Percentiles rank a stretch among this genome's conserved stretches.
These are phyloP conservation scores for Apus apus DNA, from an alignment of 2,113 vertebrate genomes.

Conservation along the genomic window DNA sequence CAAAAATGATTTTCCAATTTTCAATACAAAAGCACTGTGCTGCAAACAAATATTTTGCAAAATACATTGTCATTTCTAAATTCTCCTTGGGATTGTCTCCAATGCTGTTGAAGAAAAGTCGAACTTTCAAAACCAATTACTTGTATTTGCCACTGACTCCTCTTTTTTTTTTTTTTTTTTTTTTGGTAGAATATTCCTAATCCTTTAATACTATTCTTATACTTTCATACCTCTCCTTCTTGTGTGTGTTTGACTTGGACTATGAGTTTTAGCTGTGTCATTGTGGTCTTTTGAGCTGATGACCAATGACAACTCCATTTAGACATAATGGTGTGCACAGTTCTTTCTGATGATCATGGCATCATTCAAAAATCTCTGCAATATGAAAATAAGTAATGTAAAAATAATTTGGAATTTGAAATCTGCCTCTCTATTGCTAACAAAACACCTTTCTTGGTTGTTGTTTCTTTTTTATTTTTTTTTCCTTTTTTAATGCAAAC, in stretches of 20 bases:
- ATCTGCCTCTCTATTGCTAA: background rate
- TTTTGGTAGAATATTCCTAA: background rate
- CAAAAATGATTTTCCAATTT: background rate
- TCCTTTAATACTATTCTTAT: background rate
- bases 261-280: background rate
- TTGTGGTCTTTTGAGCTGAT: background rate
- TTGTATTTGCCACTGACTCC: background rate
- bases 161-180: background rate
- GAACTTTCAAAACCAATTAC: background rate
- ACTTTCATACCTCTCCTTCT: background rate
- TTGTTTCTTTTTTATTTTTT: background rate
- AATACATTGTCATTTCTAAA: background rate
- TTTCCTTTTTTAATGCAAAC: background rate
- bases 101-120: background rate
- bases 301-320: background rate
- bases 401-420: background rate
- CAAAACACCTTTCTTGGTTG: background rate
- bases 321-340: background rate
- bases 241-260: slow-evolving; percentile 33
- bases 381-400: background rate
- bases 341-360: background rate
- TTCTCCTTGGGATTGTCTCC: background rate
- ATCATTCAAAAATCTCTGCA: background rate
- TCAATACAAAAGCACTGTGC: background rate
- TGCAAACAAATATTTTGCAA: background rate